Conservation (phyloP, 2,888 invertebrate species). For the Schrankia costaestrigalis region DNA sequence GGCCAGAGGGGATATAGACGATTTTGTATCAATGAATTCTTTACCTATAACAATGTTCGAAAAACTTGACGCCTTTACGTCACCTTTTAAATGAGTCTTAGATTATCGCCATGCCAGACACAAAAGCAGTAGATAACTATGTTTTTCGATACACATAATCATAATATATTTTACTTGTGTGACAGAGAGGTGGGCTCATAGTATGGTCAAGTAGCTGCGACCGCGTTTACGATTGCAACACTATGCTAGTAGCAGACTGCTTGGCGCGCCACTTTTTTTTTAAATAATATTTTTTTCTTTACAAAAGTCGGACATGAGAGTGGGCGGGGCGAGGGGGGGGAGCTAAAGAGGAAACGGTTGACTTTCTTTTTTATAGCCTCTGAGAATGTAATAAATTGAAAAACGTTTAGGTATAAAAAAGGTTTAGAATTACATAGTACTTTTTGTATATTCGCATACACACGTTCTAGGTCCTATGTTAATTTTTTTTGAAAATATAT, state of each 20-base stretch:
- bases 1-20: too few relatives aligned
- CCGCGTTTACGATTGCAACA: constrained; percentile 49
- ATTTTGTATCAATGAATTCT: too few relatives aligned
- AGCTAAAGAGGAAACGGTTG: constrained; percentile 54
- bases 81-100: too few relatives aligned
- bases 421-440: constrained; percentile 37
- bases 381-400: constrained; percentile 57
- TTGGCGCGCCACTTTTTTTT: constrained; percentile 75
- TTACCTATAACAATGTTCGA: too few relatives aligned
- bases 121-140: too few relatives aligned
- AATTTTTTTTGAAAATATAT: too few relatives aligned
- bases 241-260: constrained; percentile 64
- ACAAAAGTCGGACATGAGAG: constrained; percentile 59
- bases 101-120: too few relatives aligned
- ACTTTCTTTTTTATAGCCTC: constrained; percentile 74
- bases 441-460: too few relatives aligned
- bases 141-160: too few relatives aligned
- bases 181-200: constrained; percentile 34
- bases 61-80: too few relatives aligned
- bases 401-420: constrained; percentile 41
- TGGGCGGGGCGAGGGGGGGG: constrained; percentile 37
- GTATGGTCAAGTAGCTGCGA: constrained; percentile 38
- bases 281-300: constrained; percentile 55
- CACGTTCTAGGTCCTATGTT: too few relatives aligned
- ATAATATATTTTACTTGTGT: too few relatives aligned